These are phyloP conservation scores for Acromyrmex charruanus DNA, from an alignment of 1,140 invertebrate genomes.

Conservation along the genomic window DNA sequence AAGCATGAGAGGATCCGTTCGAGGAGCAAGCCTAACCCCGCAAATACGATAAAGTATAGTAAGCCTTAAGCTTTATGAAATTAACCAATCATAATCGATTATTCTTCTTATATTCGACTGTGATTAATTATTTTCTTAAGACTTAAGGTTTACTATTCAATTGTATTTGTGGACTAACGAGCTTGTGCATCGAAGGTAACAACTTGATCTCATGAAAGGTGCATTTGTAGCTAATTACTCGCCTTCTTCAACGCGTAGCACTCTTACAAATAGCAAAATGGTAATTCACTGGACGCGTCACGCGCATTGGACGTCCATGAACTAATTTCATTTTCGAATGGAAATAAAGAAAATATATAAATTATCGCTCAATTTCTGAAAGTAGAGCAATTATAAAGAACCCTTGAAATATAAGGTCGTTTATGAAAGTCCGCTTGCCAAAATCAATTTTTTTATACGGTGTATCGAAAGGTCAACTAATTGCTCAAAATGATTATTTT, in stretches of 20 bases:
- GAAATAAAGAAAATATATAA: constrained; percentile 71
- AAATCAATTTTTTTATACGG: background rate
- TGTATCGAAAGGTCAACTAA: background rate
- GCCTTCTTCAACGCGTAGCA: constrained; percentile 72
- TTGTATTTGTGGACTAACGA: constrained; percentile 45
- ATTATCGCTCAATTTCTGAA: constrained; percentile 24
- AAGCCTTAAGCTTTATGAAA: no score
- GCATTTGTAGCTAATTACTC: constrained; percentile 78
- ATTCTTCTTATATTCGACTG: no score
- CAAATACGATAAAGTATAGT: no score
- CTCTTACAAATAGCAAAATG: constrained; percentile 78
- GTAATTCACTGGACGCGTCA: constrained; percentile 81
- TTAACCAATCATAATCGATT: no score
- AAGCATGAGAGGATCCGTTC: background rate
- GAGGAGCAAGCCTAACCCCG: constrained; percentile 11
- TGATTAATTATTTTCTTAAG: no score
- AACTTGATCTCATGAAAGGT: constrained; percentile 75
- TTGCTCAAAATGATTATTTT: constrained; percentile 1
- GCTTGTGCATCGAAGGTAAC: constrained; percentile 71
- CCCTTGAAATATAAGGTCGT: background rate
- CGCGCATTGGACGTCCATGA: constrained; percentile 79
- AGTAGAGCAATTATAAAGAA: constrained; percentile 16
- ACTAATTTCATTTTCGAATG: constrained; percentile 80
- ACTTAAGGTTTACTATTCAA: no score
- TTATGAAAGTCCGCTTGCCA: constrained; percentile 9